Percentiles rank a stretch among this genome's conserved stretches.
phyloP scores from a whole-genome alignment of 2,113 vertebrate genomes.

The Papio anubis region DNA sequence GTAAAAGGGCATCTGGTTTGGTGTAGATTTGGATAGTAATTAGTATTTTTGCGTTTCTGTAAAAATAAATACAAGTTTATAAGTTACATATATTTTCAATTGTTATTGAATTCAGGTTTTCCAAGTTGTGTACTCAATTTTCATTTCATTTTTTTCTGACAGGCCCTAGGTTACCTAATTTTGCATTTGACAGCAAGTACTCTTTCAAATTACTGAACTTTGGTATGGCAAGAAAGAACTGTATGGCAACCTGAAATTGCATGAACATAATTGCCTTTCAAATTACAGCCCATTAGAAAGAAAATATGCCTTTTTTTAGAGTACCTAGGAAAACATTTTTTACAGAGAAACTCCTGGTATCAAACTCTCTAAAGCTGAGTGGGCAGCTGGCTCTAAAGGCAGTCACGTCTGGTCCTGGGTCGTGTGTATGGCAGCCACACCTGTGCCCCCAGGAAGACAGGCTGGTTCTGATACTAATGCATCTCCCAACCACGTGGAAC shows the following conservation, averaged over 20 bases:
- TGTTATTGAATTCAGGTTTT: not conserved
- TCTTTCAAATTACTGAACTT: not conserved
- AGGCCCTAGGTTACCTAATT: not conserved
- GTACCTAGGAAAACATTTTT: not conserved
- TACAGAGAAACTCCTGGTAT: constrained; percentile 7
- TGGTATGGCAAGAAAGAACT: not conserved
- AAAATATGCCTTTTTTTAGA: not conserved
- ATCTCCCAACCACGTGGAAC: not conserved
- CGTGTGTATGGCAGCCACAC: not conserved
- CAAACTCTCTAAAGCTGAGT: not conserved
- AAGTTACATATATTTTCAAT: not conserved
- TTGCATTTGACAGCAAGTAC: not conserved
- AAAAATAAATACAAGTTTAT: not conserved
- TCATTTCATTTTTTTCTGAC: not conserved
- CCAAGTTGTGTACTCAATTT: not conserved
- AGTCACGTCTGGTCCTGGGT: not conserved
- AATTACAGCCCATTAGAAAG: not conserved
- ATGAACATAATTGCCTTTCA: constrained; percentile 4
- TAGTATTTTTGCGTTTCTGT: not conserved
- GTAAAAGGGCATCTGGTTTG: not conserved
- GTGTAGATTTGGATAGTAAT: not conserved
- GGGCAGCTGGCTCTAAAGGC: not conserved
- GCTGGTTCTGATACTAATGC: not conserved
- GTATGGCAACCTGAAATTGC: constrained; percentile 29
- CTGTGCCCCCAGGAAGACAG: not conserved